Evolutionary conservation across 2,113 vertebrate genomes (phyloP).

Genomic region (Muntiacus reevesi): DNA sequence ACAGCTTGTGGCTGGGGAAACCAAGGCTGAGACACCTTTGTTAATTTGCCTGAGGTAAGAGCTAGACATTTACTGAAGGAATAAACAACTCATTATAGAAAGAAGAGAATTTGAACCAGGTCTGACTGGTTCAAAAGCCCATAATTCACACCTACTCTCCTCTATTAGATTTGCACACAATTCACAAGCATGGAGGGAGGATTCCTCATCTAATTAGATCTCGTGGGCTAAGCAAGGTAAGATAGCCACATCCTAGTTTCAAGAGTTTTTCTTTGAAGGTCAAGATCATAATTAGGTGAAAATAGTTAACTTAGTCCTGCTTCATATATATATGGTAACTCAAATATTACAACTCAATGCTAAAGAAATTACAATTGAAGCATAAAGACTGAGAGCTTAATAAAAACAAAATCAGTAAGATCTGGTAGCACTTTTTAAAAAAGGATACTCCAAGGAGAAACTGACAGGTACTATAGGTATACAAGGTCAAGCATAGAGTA

Average conservation of each 20-base stretch:
- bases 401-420: not conserved
- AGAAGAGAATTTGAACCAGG: not conserved
- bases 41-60: not conserved
- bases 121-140: not conserved
- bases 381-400: not conserved
- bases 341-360: not conserved
- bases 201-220: not conserved
- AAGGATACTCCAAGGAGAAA: conserved; percentile 13
- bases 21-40: not conserved
- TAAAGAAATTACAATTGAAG: conserved; percentile 14
- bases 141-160: not conserved
- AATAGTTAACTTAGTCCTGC: not conserved
- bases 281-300: not conserved
- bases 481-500: not conserved
- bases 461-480: not conserved
- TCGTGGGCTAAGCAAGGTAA: not conserved
- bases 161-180: not conserved
- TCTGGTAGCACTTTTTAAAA: not conserved
- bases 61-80: not conserved
- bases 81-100: not conserved
- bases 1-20: not conserved
- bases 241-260: not conserved
- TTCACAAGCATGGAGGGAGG: not conserved
- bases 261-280: not conserved
- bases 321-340: not conserved